phyloP scores from a whole-genome alignment of 2,888 invertebrate species.

The Fragum whitleyi region DNA sequence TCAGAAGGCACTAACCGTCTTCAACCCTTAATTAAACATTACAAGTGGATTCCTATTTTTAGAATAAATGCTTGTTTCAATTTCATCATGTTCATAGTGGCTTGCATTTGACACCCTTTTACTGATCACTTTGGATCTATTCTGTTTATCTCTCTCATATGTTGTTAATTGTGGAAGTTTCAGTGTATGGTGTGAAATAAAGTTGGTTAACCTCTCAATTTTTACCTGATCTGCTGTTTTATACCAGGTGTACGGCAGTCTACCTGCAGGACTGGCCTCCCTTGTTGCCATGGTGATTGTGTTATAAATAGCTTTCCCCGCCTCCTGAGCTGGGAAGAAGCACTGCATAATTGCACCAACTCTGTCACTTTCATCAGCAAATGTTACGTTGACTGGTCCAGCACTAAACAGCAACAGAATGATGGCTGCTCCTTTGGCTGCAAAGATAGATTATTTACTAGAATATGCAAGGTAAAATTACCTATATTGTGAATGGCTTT shows the following conservation, averaged over 20 bases:
- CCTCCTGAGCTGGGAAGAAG: slow-evolving; percentile 80
- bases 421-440: slow-evolving; percentile 53
- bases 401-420: slow-evolving; percentile 78
- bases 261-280: slow-evolving; percentile 74
- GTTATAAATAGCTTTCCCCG: slow-evolving; percentile 78
- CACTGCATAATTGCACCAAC: slow-evolving; percentile 77
- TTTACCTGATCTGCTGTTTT: slow-evolving; percentile 61
- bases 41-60: too few relatives aligned
- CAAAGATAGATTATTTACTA: background rate
- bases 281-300: slow-evolving; percentile 66
- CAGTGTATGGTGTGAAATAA: too few relatives aligned
- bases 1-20: too few relatives aligned
- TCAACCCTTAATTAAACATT: too few relatives aligned
- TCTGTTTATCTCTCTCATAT: too few relatives aligned
- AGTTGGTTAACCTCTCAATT: too few relatives aligned
- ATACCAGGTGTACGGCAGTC: slow-evolving; percentile 82
- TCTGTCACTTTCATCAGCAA: slow-evolving; percentile 67
- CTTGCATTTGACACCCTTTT: too few relatives aligned
- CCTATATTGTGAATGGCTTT: too few relatives aligned
- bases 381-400: slow-evolving; percentile 80
- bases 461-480: background rate
- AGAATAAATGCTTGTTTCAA: too few relatives aligned
- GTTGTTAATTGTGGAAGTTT: too few relatives aligned
- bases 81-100: too few relatives aligned
- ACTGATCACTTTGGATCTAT: too few relatives aligned